phyloP scores from a whole-genome alignment of 2,888 invertebrate genomes.

The Nomada hirtipes region DNA sequence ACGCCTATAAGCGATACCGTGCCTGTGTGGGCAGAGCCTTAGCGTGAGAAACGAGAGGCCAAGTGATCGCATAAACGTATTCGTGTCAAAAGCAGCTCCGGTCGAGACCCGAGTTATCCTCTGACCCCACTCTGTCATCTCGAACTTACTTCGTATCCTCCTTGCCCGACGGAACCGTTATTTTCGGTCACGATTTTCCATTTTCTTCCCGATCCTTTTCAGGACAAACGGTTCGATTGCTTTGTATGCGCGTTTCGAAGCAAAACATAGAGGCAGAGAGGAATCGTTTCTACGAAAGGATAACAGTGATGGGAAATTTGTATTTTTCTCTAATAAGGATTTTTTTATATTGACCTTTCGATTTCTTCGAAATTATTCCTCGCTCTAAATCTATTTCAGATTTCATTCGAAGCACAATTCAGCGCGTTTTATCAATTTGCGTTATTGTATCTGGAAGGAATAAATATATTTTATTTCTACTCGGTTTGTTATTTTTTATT shows the following conservation, averaged over 20 bases:
- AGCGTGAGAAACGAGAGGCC: slow-evolving; percentile 76
- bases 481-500: no score
- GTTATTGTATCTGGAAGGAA: no score
- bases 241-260: slow-evolving; percentile 21
- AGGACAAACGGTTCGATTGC: neutral
- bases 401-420: no score
- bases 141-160: slow-evolving; percentile 79
- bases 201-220: slow-evolving; percentile 27
- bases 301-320: neutral
- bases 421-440: no score
- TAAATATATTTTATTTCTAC: no score
- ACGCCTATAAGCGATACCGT: slow-evolving; percentile 27
- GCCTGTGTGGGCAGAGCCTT: slow-evolving; percentile 60
- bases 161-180: slow-evolving; percentile 62
- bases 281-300: neutral
- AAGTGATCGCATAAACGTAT: slow-evolving; percentile 81
- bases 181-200: slow-evolving; percentile 57
- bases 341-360: no score
- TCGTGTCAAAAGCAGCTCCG: slow-evolving; percentile 82
- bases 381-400: no score
- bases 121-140: slow-evolving; percentile 82
- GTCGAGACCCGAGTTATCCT: slow-evolving; percentile 83
- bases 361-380: no score
- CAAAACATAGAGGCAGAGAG: neutral
- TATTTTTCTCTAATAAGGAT: no score